Conservation (phyloP, 1,140 invertebrate genomes). For the Hylaeus volcanicus region DNA sequence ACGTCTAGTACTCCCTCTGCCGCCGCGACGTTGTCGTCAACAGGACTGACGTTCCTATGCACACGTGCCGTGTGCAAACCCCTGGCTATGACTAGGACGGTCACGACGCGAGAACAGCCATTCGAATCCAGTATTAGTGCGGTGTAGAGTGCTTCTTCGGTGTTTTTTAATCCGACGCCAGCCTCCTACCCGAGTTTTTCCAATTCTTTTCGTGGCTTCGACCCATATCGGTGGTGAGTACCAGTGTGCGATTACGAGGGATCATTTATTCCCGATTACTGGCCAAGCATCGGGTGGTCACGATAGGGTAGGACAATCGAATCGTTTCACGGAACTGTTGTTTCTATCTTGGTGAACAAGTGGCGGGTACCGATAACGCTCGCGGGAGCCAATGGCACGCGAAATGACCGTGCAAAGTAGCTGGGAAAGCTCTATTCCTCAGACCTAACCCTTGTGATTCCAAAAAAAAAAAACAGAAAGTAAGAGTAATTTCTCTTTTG, state of each 20-base stretch:
- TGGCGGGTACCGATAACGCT: too few relatives aligned
- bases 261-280: background rate
- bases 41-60: conserved; percentile 73
- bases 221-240: conserved; percentile 64
- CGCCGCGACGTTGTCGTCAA: conserved; percentile 60
- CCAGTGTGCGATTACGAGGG: background rate
- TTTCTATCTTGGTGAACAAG: too few relatives aligned
- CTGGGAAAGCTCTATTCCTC: too few relatives aligned
- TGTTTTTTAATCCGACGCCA: conserved; percentile 57
- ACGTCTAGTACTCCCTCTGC: conserved; percentile 41
- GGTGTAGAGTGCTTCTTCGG: conserved; percentile 70
- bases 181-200: conserved; percentile 44
- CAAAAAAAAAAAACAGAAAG: too few relatives aligned
- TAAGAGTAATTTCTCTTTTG: too few relatives aligned
- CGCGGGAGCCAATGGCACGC: too few relatives aligned
- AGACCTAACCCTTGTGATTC: too few relatives aligned
- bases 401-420: too few relatives aligned
- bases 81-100: conserved; percentile 79
- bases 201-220: conserved; percentile 41
- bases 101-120: conserved; percentile 75
- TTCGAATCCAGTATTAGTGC: conserved; percentile 82
- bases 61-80: conserved; percentile 81
- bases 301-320: too few relatives aligned
- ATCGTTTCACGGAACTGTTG: too few relatives aligned
- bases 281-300: too few relatives aligned